Conservation (phyloP, 2,113 vertebrate species). For the Catharus minimus region DNA sequence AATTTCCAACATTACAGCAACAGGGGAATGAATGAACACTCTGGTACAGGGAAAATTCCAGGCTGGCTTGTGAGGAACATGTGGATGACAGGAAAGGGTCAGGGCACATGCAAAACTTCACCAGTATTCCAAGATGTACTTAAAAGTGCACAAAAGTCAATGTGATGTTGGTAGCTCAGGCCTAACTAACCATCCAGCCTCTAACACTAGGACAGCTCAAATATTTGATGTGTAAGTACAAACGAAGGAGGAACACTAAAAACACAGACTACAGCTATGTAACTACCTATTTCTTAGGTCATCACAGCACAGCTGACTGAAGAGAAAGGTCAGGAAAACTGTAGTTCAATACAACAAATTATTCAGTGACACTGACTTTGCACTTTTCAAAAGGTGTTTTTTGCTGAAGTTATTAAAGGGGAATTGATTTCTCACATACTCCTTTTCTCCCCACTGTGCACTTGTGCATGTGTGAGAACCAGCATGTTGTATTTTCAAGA, state of each 20-base stretch:
- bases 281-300: not conserved
- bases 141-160: not conserved
- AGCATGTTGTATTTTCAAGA: not conserved
- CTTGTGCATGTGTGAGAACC: not conserved
- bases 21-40: not conserved
- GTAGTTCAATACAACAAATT: not conserved
- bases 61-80: not conserved
- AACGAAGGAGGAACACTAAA: not conserved
- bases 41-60: not conserved
- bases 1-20: not conserved
- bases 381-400: not conserved
- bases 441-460: not conserved
- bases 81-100: not conserved
- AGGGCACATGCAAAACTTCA: not conserved
- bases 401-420: not conserved
- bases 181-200: not conserved
- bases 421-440: rapidly evolving
- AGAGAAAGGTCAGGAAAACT: not conserved
- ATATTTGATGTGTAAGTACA: not conserved
- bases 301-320: not conserved
- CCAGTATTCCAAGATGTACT: not conserved
- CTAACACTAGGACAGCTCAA: not conserved
- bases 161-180: not conserved
- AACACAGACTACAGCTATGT: not conserved
- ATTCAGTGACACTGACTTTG: not conserved